Percentiles rank a stretch among this genome's conserved stretches.
Evolutionary conservation across 37 sponge, comb jelly and placozoan genomes (phyloP).

Genomic region (Spongilla lacustris): DNA sequence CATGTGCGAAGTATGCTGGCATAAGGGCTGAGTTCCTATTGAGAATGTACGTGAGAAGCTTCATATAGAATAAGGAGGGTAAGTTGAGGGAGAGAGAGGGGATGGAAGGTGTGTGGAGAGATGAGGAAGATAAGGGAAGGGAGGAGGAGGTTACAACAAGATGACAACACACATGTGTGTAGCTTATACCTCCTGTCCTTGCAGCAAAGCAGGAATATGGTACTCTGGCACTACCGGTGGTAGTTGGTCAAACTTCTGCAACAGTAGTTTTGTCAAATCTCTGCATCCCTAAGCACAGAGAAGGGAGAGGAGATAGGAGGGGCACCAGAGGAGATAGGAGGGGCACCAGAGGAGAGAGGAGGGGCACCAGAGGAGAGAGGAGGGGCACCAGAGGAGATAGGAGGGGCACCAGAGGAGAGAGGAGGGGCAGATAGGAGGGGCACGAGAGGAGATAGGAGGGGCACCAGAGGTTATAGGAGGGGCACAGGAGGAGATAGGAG

Average conservation of each 20-base stretch:
- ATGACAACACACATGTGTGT: too few species aligned
- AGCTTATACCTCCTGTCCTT: constrained; percentile 44
- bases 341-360: background rate
- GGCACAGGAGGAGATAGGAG: too few species aligned
- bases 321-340: background rate
- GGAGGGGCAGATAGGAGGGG: too few species aligned
- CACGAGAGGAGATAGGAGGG: too few species aligned
- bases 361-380: background rate
- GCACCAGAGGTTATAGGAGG: too few species aligned
- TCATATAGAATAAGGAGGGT: background rate
- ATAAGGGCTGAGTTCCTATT: constrained; percentile 76
- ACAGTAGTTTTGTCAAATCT: constrained; percentile 63
- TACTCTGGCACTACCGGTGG: constrained; percentile 44
- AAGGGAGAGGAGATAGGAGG: background rate
- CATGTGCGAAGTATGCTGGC: constrained; percentile 82
- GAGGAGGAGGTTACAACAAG: too few species aligned
- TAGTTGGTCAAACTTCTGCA: constrained; percentile 58
- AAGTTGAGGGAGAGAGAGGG: background rate
- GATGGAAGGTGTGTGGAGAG: too few species aligned
- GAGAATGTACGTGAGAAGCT: constrained; percentile 78
- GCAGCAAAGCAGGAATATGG: constrained; percentile 31
- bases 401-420: background rate
- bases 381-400: background rate
- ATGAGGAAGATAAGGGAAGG: too few species aligned
- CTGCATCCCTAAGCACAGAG: constrained; percentile 54